Base-by-base conservation (phyloP, 2,113 vertebrate genomes). In the Lophius piscatorius region DNA sequence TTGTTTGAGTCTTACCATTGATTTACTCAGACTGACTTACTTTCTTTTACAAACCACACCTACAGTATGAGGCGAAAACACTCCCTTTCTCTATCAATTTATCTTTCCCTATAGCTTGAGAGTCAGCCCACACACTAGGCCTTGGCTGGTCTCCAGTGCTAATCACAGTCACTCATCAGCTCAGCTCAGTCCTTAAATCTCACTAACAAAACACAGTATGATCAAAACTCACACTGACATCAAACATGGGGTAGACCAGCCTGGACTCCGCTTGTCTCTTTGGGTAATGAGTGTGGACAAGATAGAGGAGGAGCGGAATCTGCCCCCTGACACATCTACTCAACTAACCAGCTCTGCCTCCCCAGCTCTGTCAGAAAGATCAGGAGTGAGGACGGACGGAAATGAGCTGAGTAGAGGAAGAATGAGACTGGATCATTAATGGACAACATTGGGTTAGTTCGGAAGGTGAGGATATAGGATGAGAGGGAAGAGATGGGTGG, bases 391-490 rank as follows among this genome's bases (percentile, higher is more conserved):
- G 69, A 55, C 1, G 39, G 46, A 39, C 44, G 33, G 36, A 50
- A 42, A 61, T 56, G 34, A 58, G 46, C n/a, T 20, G 56, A 55
- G 51, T 40, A 64, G 68, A 47, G 44, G 39, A 28, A 6, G 26
- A 72, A 70, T 80, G 55, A 58, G 65, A 42, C 23, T 11, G 11
- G 63, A 52, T 70, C 33, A 18, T 40, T 65, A 63, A 66, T 65
- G 54, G 73, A 75, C 40, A 31, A 58, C 47, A 42, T 4, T 57
- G 71, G 78, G 82, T 80, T 74, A 63, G 70, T 67, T 69, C 55
- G 23, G 22, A 64, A 65, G 57, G 82, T 67, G 31, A 60, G 60
- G 28, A 69, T 70, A 62, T 40, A 70, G 35, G 61, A 48, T 70
- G 68, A 72, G 70, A 46, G 42, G 48, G 77, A 62, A 56, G 29